Conservation (phyloP, 2,797 vertebrate genomes). For the Lepus oiostolus region DNA sequence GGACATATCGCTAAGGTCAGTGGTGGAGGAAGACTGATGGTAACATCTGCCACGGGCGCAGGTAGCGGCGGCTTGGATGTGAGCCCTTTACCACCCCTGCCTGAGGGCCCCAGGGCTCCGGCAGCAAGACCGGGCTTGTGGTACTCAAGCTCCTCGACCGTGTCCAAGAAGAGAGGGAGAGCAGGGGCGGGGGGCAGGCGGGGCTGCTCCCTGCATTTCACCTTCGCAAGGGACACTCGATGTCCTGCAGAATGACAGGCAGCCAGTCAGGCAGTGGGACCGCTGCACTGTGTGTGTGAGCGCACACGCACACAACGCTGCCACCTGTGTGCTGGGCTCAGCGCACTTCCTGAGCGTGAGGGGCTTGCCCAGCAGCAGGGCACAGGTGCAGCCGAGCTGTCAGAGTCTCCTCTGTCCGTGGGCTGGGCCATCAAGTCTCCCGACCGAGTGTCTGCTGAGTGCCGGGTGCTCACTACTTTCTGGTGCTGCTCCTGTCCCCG, state of each 20-base stretch:
- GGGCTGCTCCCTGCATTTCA: neutral
- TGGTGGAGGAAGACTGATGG: neutral
- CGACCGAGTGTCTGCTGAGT: no score
- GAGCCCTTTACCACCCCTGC: neutral
- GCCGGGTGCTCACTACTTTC: no score
- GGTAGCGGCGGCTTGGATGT: neutral
- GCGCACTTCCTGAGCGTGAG: no score
- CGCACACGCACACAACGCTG: no score
- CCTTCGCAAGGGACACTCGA: neutral
- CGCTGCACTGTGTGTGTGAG: neutral
- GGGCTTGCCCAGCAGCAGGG: no score
- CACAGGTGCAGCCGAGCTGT: no score
- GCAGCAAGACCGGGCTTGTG: neutral
- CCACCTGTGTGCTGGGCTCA: no score
- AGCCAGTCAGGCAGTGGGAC: neutral
- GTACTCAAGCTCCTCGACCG: neutral
- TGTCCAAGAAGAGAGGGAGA: neutral
- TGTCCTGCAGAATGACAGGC: no score
- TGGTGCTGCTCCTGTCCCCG: no score
- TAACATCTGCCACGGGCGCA: neutral
- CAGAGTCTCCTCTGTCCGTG: no score
- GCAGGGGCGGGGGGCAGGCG: no score
- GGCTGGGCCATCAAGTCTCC: no score
- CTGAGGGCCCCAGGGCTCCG: neutral
- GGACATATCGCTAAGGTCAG: neutral